Base-by-base conservation (phyloP, 2,888 invertebrate species). In the Nasonia oneida region DNA sequence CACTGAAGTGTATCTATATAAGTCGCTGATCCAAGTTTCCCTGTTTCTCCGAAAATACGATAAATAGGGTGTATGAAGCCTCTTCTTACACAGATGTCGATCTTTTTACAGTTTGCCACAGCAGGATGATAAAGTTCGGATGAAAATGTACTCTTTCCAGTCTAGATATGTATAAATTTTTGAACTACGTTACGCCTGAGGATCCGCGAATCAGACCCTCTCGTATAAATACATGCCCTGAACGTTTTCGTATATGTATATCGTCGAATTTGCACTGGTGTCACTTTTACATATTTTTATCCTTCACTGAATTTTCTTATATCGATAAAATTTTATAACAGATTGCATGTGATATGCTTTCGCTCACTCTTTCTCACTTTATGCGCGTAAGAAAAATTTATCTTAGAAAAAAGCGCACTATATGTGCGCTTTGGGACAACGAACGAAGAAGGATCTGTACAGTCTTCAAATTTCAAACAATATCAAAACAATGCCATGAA, bases 121-220 rank as follows among this genome's bases (percentile, higher is more conserved):
- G 39, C 29, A 29, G 18, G 42, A 74, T 81, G 57, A 81, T 57
- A 71, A 74, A 67, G 47, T 67, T 74, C 29, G 15, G 50, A 42
- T 81, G 77, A 39, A 71, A 81, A 76, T 86, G 50, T 29, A 53
- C n/a, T 81, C 83, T 61, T 47, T 14, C 71, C 70, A 61, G 50
- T 74, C 73, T 67, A 79, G 86, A 86, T 86, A 84, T 81, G 84
- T 86, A 86, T 84, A 86, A 86, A 86, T 81, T 86, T 73, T 74
- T 84, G 76, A 83, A 76, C 80, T 83, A 71, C 42, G n/a, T 76
- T 75, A 79, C 6, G 67, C 33, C 50, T 33, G 37, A 83, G 86
- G 64, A 83, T 80, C 74, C 5, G 57, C 33, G 8, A 37, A 33
- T 37, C 42, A 47, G 78, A 74, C 47, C 47, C 67, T 78, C 47